Percentiles rank a stretch among this genome's conserved stretches.
Evolutionary conservation across 53 echinoderm and acorn worm species (phyloP).

Genomic region (Henricia sp.): DNA sequence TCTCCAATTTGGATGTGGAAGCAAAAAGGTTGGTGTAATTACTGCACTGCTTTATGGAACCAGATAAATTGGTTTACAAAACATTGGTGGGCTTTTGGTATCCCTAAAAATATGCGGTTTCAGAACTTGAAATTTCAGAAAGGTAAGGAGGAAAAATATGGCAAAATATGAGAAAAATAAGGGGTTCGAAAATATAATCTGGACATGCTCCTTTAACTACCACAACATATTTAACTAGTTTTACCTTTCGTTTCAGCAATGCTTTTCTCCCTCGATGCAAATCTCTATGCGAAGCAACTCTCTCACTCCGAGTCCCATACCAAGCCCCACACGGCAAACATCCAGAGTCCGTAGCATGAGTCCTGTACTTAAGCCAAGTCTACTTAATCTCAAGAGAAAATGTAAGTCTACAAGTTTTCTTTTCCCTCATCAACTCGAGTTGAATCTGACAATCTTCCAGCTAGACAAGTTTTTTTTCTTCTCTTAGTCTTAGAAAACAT

Average conservation of each 20-base stretch:
- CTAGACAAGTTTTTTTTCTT: neutral
- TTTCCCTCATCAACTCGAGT: neutral
- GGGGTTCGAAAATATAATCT: no score
- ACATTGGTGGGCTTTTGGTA: no score
- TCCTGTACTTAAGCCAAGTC: slow-evolving; percentile 91
- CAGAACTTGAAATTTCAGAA: no score
- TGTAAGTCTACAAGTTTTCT: slow-evolving; percentile 77
- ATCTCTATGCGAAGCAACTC: slow-evolving; percentile 81
- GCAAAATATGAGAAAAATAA: no score
- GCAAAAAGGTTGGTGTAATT: no score
- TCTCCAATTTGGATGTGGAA: no score
- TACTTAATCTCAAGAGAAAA: slow-evolving; percentile 89
- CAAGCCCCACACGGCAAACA: slow-evolving; percentile 89
- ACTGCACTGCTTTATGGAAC: no score
- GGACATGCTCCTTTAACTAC: no score
- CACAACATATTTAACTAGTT: neutral
- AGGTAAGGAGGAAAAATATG: no score
- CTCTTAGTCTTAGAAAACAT: neutral
- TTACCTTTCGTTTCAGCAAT: slow-evolving; percentile 77
- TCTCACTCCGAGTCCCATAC: slow-evolving; percentile 92
- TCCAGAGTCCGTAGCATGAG: slow-evolving; percentile 93
- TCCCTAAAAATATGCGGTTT: no score
- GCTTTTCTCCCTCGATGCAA: slow-evolving; percentile 97
- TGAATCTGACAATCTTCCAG: neutral
- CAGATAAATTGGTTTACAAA: no score